These are phyloP conservation scores for Diprion similis DNA, from an alignment of 1,140 invertebrate genomes.

Conservation along the genomic window DNA sequence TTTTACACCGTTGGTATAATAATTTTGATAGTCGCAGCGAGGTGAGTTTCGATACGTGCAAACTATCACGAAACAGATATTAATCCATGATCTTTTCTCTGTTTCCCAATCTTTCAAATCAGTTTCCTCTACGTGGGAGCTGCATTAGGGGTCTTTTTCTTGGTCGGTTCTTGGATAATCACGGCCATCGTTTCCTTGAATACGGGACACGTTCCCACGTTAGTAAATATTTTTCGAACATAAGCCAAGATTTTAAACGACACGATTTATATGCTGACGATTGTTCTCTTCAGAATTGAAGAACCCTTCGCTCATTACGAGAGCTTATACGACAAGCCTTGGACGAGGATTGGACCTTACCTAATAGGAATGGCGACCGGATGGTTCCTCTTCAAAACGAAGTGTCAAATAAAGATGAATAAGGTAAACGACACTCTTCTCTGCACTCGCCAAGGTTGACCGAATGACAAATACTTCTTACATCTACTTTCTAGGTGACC, in stretches of 20 bases:
- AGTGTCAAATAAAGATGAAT: slow-evolving; percentile 48
- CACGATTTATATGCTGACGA: slow-evolving; percentile 7
- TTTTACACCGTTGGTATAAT: slow-evolving; percentile 51
- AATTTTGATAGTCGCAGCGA: slow-evolving; percentile 45
- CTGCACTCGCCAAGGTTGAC: slow-evolving; percentile 9
- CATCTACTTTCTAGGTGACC: slow-evolving; percentile 39
- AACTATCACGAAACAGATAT: neutral
- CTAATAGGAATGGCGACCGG: slow-evolving; percentile 54
- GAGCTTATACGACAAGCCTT: slow-evolving; percentile 57
- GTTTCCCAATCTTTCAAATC: slow-evolving; percentile 20
- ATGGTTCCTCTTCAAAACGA: slow-evolving; percentile 49
- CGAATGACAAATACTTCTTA: slow-evolving; percentile 4
- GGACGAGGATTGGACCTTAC: slow-evolving; percentile 55
- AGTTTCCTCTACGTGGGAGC: slow-evolving; percentile 45
- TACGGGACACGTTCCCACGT: slow-evolving; percentile 49
- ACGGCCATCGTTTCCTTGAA: slow-evolving; percentile 50
- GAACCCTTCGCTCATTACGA: slow-evolving; percentile 58
- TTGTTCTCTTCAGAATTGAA: slow-evolving; percentile 45
- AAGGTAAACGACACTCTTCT: slow-evolving; percentile 35
- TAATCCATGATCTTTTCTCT: neutral
- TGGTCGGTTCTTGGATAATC: slow-evolving; percentile 53
- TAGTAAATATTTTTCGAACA: slow-evolving; percentile 25
- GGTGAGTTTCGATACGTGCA: slow-evolving; percentile 33
- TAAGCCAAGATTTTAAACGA: neutral
- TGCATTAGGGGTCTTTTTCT: slow-evolving; percentile 35